phyloP scores from a whole-genome alignment of 1,140 invertebrate genomes.

The Onthophagus taurus region DNA sequence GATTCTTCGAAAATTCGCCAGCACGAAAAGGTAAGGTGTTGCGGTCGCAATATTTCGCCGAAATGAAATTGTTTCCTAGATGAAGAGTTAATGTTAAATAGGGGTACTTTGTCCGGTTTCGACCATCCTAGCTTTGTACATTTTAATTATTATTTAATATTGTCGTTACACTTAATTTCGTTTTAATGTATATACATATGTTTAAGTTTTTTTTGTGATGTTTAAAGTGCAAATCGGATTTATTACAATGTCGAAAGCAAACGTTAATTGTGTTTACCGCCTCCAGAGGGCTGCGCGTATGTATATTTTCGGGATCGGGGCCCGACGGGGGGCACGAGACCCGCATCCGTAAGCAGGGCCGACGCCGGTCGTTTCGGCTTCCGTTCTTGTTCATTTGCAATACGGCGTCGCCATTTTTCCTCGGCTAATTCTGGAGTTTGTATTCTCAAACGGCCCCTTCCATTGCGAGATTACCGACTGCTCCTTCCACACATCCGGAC shows the following conservation, averaged over 20 bases:
- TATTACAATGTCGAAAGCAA: conserved; percentile 29
- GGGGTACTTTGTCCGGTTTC: not conserved
- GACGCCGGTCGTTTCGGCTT: conserved; percentile 22
- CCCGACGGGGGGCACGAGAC: conserved; percentile 10
- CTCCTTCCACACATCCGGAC: not conserved
- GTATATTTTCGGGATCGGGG: conserved; percentile 26
- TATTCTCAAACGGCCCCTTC: conserved; percentile 22
- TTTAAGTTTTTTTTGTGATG: not conserved
- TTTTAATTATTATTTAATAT: too few relatives aligned
- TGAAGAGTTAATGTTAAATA: not conserved
- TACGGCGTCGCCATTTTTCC: conserved; percentile 26
- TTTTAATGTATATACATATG: not conserved
- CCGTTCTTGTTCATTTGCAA: conserved; percentile 24
- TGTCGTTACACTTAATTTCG: too few relatives aligned
- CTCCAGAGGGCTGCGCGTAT: conserved; percentile 22
- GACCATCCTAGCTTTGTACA: not conserved
- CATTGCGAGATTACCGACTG: conserved; percentile 11
- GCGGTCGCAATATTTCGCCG: not conserved
- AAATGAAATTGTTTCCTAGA: not conserved
- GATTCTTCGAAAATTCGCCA: too few relatives aligned
- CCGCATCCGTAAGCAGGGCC: conserved; percentile 20
- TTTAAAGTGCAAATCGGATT: conserved; percentile 29
- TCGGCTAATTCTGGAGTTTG: conserved; percentile 30
- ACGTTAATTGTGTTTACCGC: conserved; percentile 34
- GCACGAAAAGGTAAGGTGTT: too few relatives aligned